A percentile compares a stretch with the other conserved stretches of the same genome.
Conservation (phyloP, 2,113 vertebrate species). For the Callocephalon fimbriatum region DNA sequence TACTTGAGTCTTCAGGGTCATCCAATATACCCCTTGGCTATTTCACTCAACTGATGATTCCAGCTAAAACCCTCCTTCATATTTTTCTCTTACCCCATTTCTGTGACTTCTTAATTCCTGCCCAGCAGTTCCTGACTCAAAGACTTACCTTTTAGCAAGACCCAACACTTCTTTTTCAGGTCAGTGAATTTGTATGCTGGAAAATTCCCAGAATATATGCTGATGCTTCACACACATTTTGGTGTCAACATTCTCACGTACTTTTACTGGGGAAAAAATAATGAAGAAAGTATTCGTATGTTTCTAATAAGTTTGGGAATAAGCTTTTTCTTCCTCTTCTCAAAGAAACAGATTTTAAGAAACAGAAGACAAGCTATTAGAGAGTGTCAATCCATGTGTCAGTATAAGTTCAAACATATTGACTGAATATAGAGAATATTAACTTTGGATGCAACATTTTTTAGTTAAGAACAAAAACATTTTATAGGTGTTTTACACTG, state of each 20-base stretch:
- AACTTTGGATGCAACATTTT: neutral
- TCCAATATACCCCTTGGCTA: slow-evolving; percentile 5
- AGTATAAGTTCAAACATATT: neutral
- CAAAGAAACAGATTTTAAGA: neutral
- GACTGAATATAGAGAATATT: neutral
- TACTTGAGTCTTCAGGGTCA: slow-evolving; percentile 8
- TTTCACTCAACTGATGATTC: slow-evolving; percentile 13
- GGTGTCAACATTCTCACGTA: neutral
- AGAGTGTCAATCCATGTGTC: neutral
- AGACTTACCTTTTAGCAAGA: neutral
- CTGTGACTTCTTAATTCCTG: neutral
- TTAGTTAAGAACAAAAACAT: neutral
- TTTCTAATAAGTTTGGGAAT: neutral
- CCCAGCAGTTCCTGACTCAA: neutral
- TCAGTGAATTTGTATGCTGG: neutral
- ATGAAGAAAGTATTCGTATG: neutral
- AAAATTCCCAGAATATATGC: neutral
- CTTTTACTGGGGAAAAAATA: rapidly evolving
- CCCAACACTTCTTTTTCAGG: neutral
- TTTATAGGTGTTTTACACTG: neutral
- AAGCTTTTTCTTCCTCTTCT: neutral
- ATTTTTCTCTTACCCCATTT: neutral
- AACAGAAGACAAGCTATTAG: neutral
- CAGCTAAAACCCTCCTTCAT: neutral
- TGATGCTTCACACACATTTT: neutral